A percentile compares a stretch with the other conserved stretches of the same genome.
These are phyloP conservation scores for Emmelina monodactyla DNA, from an alignment of 2,888 invertebrate species.

Conservation along the genomic window DNA sequence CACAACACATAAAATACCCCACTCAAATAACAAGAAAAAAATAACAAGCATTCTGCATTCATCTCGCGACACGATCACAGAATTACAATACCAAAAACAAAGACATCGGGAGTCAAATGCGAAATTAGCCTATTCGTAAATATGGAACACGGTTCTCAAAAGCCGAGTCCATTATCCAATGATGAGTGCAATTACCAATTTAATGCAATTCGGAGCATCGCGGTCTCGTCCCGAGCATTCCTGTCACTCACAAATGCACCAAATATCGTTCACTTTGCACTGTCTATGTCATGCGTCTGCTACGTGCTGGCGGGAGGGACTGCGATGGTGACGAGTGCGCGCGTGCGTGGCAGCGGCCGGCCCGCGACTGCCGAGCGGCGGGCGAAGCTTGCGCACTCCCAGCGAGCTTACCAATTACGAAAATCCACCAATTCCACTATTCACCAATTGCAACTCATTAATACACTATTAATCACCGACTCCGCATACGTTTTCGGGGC, in stretches of 20 bases:
- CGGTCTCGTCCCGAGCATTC: constrained; percentile 47
- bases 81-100: too few relatives aligned
- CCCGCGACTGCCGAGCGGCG: constrained; percentile 59
- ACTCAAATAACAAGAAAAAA: too few relatives aligned
- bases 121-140: constrained; percentile 50
- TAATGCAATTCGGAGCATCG: constrained; percentile 63
- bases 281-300: too few relatives aligned
- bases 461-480: constrained; percentile 26
- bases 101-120: constrained; percentile 44
- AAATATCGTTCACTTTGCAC: neutral
- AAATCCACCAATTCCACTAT: constrained; percentile 17
- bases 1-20: too few relatives aligned
- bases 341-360: constrained; percentile 57
- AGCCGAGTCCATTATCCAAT: constrained; percentile 63
- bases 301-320: neutral
- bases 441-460: constrained; percentile 53
- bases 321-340: constrained; percentile 41
- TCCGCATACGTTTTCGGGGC: constrained; percentile 24
- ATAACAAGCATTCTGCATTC: too few relatives aligned
- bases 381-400: constrained; percentile 60
- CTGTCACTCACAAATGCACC: constrained; percentile 21
- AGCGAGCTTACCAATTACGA: constrained; percentile 58
- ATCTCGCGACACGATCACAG: too few relatives aligned
- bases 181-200: constrained; percentile 65
- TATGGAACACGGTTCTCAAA: constrained; percentile 45